A percentile compares a stretch with the other conserved stretches of the same genome.
Evolutionary conservation across 2,113 vertebrate genomes (phyloP).

Genomic region (Ceyx margarethae): DNA sequence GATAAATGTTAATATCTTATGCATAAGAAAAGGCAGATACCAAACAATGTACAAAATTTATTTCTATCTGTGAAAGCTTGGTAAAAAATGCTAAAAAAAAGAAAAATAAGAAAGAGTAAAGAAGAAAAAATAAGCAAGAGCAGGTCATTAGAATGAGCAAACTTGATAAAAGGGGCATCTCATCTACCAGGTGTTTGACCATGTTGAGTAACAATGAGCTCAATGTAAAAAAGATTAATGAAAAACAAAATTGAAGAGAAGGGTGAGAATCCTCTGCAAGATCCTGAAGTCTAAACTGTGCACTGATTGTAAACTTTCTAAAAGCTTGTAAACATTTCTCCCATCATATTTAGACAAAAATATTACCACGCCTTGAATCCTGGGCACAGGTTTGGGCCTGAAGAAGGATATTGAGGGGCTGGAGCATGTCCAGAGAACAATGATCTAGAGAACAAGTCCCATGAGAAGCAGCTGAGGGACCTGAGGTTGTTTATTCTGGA

Average conservation of each 20-base stretch:
- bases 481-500: not conserved
- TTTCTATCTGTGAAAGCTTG: not conserved
- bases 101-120: not conserved
- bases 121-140: not conserved
- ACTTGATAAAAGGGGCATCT: not conserved
- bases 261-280: not conserved
- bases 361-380: not conserved
- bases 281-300: not conserved
- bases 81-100: not conserved
- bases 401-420: not conserved
- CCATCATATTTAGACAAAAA: not conserved
- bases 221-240: not conserved
- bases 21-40: not conserved
- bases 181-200: not conserved
- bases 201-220: not conserved
- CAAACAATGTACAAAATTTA: not conserved
- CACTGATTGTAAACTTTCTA: not conserved
- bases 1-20: not conserved
- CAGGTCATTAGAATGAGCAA: not conserved
- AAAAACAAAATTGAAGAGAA: not conserved
- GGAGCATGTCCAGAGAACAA: not conserved
- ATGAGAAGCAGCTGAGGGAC: not conserved
- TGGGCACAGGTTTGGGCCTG: not conserved
- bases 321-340: not conserved
- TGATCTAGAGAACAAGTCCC: not conserved